Percentiles rank a stretch among this genome's conserved stretches.
Evolutionary conservation across 2,888 invertebrate species (phyloP).

Genomic region (Drepana falcataria): DNA sequence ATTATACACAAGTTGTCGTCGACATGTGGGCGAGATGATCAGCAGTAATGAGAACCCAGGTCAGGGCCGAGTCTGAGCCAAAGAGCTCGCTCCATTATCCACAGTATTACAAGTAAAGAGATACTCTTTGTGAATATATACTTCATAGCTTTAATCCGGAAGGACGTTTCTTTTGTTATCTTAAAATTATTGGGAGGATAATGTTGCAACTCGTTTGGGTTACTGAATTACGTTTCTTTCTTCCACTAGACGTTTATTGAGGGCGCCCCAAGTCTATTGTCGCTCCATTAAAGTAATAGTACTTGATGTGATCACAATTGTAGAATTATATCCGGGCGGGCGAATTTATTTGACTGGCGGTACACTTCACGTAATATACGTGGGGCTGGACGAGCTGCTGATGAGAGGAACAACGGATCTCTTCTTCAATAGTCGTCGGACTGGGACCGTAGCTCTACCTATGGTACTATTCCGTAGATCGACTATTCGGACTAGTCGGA

Average conservation of each 20-base stretch:
- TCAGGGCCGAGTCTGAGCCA: slow-evolving; percentile 25
- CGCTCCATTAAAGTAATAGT: not conserved
- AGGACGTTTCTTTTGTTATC: slow-evolving; percentile 1
- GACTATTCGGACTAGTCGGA: no score
- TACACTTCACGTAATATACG: no score
- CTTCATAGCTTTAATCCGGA: slow-evolving; percentile 2
- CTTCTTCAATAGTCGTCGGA: no score
- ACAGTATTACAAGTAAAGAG: slow-evolving; percentile 2
- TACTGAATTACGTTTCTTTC: slow-evolving; percentile 1
- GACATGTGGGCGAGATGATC: slow-evolving; percentile 29
- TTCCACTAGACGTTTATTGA: not conserved
- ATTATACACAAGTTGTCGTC: slow-evolving; percentile 4
- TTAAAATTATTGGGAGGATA: slow-evolving; percentile 1
- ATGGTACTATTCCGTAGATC: no score
- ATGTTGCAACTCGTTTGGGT: slow-evolving; percentile 1
- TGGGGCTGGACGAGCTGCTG: no score
- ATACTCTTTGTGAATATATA: slow-evolving; percentile 1
- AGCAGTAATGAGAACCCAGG: slow-evolving; percentile 25
- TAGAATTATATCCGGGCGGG: no score
- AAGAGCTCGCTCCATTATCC: slow-evolving; percentile 1
- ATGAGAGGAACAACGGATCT: no score
- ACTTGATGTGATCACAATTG: not conserved
- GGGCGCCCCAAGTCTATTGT: not conserved
- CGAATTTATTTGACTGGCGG: no score
- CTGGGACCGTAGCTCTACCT: no score